Evolutionary conservation across 2,113 vertebrate genomes (phyloP).

Genomic region (Grantiella picta): DNA sequence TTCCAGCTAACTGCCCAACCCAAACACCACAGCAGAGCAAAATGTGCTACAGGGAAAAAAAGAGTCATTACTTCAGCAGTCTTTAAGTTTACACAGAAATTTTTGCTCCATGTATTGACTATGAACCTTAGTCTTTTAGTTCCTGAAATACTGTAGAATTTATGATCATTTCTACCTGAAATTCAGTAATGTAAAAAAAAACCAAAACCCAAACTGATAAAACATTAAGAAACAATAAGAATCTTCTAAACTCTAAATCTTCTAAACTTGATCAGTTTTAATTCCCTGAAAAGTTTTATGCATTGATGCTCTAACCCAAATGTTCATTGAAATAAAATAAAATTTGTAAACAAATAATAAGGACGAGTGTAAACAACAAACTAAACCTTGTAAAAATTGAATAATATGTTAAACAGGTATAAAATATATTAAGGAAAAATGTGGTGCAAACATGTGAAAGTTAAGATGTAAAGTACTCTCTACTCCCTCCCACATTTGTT

Average conservation of each 20-base stretch:
- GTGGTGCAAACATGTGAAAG: not conserved
- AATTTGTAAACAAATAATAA: not conserved
- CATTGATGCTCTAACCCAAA: not conserved
- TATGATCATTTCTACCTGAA: not conserved
- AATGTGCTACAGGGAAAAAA: not conserved
- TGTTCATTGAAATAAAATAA: not conserved
- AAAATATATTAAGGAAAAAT: not conserved
- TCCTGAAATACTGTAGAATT: not conserved
- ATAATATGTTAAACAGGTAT: not conserved
- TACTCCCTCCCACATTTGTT: not conserved
- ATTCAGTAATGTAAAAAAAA: not conserved
- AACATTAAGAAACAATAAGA: not conserved
- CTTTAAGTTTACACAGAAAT: not conserved
- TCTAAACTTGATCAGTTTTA: not conserved
- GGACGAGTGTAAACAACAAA: not conserved
- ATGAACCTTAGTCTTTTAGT: not conserved
- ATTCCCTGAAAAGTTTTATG: not conserved
- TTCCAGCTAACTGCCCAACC: not conserved
- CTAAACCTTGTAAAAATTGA: not conserved
- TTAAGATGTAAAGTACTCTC: not conserved
- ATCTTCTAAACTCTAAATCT: not conserved
- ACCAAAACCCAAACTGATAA: fast-evolving
- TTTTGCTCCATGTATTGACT: not conserved
- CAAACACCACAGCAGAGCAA: not conserved
- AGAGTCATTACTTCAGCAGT: not conserved